Evolutionary conservation across 2,797 vertebrate species (phyloP), one percentile per base, ranked within the genome.

Genomic region (Halcyon chelicuti): DNA sequence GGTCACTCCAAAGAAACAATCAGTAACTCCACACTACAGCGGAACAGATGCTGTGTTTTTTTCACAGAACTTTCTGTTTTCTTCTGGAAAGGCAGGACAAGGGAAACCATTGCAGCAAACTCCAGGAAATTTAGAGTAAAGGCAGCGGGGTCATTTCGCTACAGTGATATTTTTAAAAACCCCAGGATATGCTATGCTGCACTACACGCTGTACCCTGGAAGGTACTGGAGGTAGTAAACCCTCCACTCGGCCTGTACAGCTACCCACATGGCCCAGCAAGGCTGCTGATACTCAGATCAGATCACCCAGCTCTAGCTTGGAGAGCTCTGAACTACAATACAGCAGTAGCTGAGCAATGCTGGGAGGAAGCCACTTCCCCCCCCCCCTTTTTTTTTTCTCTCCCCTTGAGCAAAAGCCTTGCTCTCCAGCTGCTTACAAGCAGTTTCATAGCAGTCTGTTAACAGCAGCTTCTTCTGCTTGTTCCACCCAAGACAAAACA

Each of bases 51-150:
- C 31, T 40, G 8, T 23, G 29, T 7, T 8, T 55, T 75, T 75
- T 49, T 40, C 37, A 57, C 40, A 74, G 44, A 89, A 70, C n/a
- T 63, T 94, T 68, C 46, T 42, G 17, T 6, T 92, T 90, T 75
- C n/a, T 20, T 90, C 82, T 67, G 60, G 26, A 90, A 93, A 91
- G 31, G 25, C 19, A 78, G 39, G 20, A 68, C 19, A 68, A 75
- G 35, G 51, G 75, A 91, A 83, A 54, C 15, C 31, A 58, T 5
- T 37, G 28, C 22, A 67, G 46, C 15, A 62, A 90, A 40, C 37
- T 65, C 54, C 2, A 70, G 33, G 42, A 83, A 87, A 90, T 33
- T 52, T 5, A 58, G 29, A 6, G 3, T 12, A 58, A 9, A 14
- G 10, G 8, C 57, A 66, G 16, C 3, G 12, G 46, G 51, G 28